Base-by-base conservation (phyloP, 2,888 invertebrate genomes). In the Priocnemis perturbator region DNA sequence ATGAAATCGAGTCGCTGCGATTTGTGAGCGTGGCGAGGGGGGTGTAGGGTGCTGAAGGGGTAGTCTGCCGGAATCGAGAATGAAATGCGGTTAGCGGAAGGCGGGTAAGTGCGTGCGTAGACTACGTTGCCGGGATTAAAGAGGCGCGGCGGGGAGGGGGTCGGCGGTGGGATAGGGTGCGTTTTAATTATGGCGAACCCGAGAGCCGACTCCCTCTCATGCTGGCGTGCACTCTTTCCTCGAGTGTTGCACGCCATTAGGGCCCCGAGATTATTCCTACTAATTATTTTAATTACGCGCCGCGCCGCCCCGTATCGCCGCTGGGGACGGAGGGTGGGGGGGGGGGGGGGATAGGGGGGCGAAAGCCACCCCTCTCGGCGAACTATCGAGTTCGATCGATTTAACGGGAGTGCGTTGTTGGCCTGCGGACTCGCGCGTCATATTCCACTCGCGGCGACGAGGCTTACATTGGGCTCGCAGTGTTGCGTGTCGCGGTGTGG, bases 271-370 rank as follows among this genome's bases (percentile, higher is more conserved):
- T 84, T 85, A 84, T 86, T 83, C 80, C 72, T 82, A 78, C 81
- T 85, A 85, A 86, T 86, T 85, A 86, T 84, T 85, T 84, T 85
- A 86, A 86, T 85, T 83, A 79, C 78, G 78, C 76, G 64, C 69
- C 64, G 70, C 63, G n/a, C n/a, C n/a, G n/a, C n/a, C n/a, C 60
- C 48, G 56, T 61, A 64, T 65, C 15, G 59, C 21, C 44, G 19
- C 20, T 11, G 1, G 21, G 1, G 21, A 58, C 9, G 37, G 17
- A 20, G 4, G 30, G 45, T 9, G 17, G 23, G 30, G 0, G 37
- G 5, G 30, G 9, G 26, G 19, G 19, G 37, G 7, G 26, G 55
- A 15, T 21, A 9, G 37, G 3, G 19, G 14, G 17, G 44, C 57
- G 37, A 57, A 57, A 17, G 37, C 17, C 37, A 53, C 15, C 20